Evolutionary conservation across 2,113 vertebrate species (phyloP).

Genomic region (Myxocyprinus asiaticus): DNA sequence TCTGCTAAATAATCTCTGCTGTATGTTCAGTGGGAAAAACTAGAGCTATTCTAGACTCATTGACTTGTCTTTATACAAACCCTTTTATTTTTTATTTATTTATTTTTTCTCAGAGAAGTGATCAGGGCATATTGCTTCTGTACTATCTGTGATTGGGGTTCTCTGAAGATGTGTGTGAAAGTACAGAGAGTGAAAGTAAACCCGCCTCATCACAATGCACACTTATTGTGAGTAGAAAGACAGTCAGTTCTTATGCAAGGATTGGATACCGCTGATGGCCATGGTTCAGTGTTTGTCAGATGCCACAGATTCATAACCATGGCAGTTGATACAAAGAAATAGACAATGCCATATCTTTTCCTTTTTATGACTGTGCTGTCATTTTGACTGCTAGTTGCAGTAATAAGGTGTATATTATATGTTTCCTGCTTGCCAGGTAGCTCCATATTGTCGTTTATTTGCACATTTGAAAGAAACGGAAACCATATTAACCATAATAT

Average conservation of each 20-base stretch:
- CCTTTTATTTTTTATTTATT: background rate
- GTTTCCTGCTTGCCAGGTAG: background rate
- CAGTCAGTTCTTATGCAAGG: background rate
- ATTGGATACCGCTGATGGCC: too few species aligned
- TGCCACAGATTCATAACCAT: too few species aligned
- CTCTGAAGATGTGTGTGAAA: background rate
- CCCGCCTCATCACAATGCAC: background rate
- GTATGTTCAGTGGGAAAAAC: too few species aligned
- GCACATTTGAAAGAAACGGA: too few species aligned
- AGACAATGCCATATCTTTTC: too few species aligned
- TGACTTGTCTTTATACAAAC: too few species aligned
- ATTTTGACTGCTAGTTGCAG: background rate
- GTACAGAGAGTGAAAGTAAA: constrained; percentile 2
- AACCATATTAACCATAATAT: too few species aligned
- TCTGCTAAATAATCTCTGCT: too few species aligned
- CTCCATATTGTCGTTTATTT: background rate
- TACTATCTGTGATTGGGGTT: background rate
- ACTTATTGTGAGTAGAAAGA: constrained; percentile 11
- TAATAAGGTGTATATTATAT: background rate
- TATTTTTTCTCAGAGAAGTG: background rate
- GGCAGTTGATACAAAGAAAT: background rate
- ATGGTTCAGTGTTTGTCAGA: too few species aligned
- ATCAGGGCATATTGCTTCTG: background rate
- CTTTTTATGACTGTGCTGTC: background rate
- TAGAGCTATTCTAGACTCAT: too few species aligned